These are phyloP conservation scores for Rhynchotus rufescens DNA, from an alignment of 2,797 vertebrate species.

Conservation along the genomic window DNA sequence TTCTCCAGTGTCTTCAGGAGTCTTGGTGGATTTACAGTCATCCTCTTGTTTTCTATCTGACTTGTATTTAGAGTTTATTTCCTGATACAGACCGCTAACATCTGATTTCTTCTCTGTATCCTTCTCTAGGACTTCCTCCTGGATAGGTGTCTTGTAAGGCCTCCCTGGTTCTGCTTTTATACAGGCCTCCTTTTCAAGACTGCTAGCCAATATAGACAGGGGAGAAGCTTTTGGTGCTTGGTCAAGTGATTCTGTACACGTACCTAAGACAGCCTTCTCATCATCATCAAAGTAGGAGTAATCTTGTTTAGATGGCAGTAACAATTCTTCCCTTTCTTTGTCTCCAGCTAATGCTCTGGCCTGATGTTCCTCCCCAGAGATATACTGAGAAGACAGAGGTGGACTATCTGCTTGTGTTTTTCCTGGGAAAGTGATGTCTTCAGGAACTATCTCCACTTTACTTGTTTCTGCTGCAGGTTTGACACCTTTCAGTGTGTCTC, in stretches of 20 bases:
- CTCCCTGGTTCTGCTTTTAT: neutral
- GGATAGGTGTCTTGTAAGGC: neutral
- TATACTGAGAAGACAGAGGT: neutral
- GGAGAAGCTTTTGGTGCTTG: neutral
- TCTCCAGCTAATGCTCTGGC: neutral
- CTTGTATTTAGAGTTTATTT: neutral
- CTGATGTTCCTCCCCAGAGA: conserved; percentile 8
- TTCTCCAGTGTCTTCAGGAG: neutral
- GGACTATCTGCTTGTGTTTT: neutral
- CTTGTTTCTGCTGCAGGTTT: conserved; percentile 48
- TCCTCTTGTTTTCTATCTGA: neutral
- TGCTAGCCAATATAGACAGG: neutral
- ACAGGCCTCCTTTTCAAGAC: neutral
- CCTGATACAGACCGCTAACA: neutral
- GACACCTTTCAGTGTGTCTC: neutral
- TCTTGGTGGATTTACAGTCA: neutral
- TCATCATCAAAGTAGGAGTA: conserved; percentile 29
- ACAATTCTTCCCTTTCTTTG: conserved; percentile 16
- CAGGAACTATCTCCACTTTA: conserved; percentile 56
- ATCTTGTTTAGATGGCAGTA: conserved; percentile 16
- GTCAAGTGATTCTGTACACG: conserved; percentile 43
- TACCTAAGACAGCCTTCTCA: conserved; percentile 34
- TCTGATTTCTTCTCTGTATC: neutral
- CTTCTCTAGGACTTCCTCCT: neutral
- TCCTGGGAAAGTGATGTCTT: neutral